These are phyloP conservation scores for Torymus tubicola DNA, from an alignment of 2,888 invertebrate species.

Conservation along the genomic window DNA sequence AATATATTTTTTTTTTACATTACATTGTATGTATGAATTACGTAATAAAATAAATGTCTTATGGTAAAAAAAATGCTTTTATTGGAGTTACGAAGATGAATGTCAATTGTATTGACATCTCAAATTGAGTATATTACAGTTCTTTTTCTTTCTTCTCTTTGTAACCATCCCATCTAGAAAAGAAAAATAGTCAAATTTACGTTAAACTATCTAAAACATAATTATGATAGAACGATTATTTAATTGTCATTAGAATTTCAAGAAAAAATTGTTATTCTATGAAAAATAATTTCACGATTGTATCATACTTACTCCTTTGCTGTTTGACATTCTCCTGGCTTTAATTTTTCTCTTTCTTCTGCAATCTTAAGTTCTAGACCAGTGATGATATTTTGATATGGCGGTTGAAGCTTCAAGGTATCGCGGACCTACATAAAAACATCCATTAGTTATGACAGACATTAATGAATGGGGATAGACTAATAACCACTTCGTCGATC, in stretches of 20 bases:
- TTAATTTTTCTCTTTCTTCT: constrained; percentile 59
- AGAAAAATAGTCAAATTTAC: background rate
- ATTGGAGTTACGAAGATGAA: background rate
- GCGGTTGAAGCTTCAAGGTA: constrained; percentile 57
- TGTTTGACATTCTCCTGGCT: constrained; percentile 67
- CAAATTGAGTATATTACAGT: background rate
- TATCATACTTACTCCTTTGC: constrained; percentile 65
- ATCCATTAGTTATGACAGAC: constrained; percentile 7
- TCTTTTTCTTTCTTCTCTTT: background rate
- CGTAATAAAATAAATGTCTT: no score
- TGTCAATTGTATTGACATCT: background rate
- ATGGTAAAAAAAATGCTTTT: no score
- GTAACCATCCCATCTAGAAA: constrained; percentile 26
- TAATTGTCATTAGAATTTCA: no score
- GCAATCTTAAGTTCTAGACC: constrained; percentile 64
- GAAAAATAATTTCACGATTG: background rate
- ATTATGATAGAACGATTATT: no score
- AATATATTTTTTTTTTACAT: no score
- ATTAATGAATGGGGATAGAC: background rate
- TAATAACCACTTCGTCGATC: no score
- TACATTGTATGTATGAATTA: no score
- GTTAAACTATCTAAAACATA: background rate
- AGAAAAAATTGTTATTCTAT: no score
- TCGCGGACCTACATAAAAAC: constrained; percentile 64
- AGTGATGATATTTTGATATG: constrained; percentile 65